Conservation (phyloP, 23 tunicate genomes). For the Botrylloides violaceus region DNA sequence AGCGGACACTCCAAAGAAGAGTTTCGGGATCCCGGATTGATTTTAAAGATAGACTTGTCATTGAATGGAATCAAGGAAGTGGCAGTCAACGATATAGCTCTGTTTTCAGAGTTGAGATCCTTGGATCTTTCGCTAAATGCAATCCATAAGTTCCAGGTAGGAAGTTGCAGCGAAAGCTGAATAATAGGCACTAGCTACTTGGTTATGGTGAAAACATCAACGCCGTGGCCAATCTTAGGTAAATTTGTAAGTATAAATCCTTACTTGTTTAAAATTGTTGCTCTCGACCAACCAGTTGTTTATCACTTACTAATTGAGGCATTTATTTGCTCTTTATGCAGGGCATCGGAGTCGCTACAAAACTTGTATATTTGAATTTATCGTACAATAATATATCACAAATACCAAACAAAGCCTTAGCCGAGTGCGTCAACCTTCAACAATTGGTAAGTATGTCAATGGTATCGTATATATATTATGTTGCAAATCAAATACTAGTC, state of each 20-base stretch:
- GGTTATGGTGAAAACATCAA: too few relatives aligned
- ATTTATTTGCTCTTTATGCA: conserved; percentile 10
- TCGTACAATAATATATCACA: conserved; percentile 23
- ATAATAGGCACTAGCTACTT: too few relatives aligned
- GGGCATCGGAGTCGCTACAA: conserved; percentile 13
- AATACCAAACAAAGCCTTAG: conserved; percentile 15
- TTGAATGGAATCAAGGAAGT: conserved; percentile 15
- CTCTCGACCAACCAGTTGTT: too few relatives aligned
- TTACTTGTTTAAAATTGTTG: too few relatives aligned
- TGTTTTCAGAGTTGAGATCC: conserved; percentile 9
- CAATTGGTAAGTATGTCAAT: conserved; percentile 18
- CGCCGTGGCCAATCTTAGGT: too few relatives aligned
- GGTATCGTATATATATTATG: too few relatives aligned
- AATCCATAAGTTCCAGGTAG: conserved; percentile 10
- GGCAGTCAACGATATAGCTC: not conserved
- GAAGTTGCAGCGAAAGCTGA: too few relatives aligned
- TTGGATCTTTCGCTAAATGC: conserved; percentile 24
- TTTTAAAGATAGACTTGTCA: conserved; percentile 16
- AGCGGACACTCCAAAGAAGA: too few relatives aligned
- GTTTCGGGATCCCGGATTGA: conserved; percentile 10
- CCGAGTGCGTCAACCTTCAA: conserved; percentile 13
- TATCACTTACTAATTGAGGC: too few relatives aligned
- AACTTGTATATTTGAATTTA: conserved; percentile 14
- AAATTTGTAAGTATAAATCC: too few relatives aligned
- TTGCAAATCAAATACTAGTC: too few relatives aligned